Percentiles rank a stretch among this genome's conserved stretches.
These are phyloP conservation scores for Sparidentex hasta DNA, from an alignment of 2,797 vertebrate genomes.

Conservation along the genomic window DNA sequence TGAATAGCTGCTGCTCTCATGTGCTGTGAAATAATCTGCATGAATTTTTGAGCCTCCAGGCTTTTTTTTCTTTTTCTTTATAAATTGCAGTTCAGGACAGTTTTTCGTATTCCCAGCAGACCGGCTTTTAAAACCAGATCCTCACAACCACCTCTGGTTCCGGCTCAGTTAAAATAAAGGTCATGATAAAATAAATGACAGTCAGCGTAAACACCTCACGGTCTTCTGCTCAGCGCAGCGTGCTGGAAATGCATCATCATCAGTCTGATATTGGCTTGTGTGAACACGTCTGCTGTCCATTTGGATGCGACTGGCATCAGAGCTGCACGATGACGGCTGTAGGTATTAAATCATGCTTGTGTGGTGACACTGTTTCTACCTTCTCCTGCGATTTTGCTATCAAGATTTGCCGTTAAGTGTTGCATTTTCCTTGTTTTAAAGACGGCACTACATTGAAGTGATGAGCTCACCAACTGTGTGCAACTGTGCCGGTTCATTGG, in stretches of 20 bases:
- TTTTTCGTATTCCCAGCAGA: slow-evolving; percentile 14
- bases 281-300: not conserved
- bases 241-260: not conserved
- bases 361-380: no score
- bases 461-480: no score
- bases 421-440: no score
- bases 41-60: slow-evolving; percentile 34
- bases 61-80: not conserved
- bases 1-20: slow-evolving; percentile 36
- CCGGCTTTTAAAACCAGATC: not conserved
- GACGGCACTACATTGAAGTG: no score
- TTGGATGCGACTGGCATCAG: not conserved
- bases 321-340: no score
- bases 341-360: no score
- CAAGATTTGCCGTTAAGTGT: no score
- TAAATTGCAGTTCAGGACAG: slow-evolving; percentile 35
- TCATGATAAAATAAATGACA: slow-evolving; percentile 22
- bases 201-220: not conserved
- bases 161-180: slow-evolving; percentile 37
- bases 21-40: slow-evolving; percentile 42
- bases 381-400: no score
- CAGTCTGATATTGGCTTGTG: slow-evolving; percentile 4
- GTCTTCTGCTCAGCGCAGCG: not conserved
- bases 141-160: no score
- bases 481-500: no score